Evolutionary conservation across 2,888 invertebrate species (phyloP), one percentile per base, ranked within the genome.

Genomic region (Eueremaeus valkanovi): DNA sequence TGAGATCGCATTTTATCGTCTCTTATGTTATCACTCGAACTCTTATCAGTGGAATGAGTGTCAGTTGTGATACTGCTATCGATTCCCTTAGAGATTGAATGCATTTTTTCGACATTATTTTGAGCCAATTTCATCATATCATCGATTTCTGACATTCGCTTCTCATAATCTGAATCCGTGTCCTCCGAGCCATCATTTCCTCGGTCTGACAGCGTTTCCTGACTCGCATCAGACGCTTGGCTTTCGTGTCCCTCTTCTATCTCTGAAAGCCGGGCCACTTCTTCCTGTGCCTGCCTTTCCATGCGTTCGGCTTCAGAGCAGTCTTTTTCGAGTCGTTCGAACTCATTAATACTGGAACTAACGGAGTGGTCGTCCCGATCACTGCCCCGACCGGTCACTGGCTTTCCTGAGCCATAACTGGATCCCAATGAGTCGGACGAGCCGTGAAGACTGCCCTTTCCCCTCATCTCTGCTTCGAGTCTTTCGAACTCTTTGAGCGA

Each of bases 361-460:
- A 95, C 95, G 58, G 93, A 88, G 82, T 95, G 93, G 82, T 96
- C 95, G 82, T 92, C 91, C 80, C 95, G 94, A n/a, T 90, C 89
- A 79, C 89, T 87, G 79, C 90, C 74, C 33, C 72, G 68, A 33
- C 55, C 72, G 31, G 40, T n/a, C n/a, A 21, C n/a, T 21, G 68
- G 75, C 18, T 40, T 61, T 13, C 73, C 68, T 33, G 76, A 76
- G 9, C 76, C 76, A 27, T 49, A 49, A 42, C 63, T 63, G 6
- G 73, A 73, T 13, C 73, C 73, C 21, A 76, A 42, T 18, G 76
- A 76, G 70, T 76, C 76, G 18, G 51, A 55, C 13, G 76, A 76
- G 18, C 73, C 73, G 70, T 76, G 76, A 33, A 21, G 63, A 49
- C 63, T 73, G 31, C 58, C 55, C 45, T 73, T 51, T 16, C 68